phyloP scores from a whole-genome alignment of 2,797 vertebrate species.

The Schizopygopsis pylzovi region DNA sequence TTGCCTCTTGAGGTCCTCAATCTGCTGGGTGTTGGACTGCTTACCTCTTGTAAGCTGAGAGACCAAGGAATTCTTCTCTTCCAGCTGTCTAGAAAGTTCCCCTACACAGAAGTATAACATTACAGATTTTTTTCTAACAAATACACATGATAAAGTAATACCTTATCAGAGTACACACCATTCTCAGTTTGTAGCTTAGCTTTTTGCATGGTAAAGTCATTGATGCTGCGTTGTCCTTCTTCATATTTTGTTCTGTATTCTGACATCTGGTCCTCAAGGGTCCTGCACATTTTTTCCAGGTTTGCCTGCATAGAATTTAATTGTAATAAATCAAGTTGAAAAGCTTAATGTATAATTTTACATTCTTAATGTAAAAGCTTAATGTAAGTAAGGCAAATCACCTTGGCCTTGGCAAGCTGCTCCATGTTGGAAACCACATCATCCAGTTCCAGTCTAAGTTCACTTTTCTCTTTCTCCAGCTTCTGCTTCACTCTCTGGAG shows the following conservation, averaged over 20 bases:
- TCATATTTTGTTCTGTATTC: slow-evolving; percentile 83
- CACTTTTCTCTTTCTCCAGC: slow-evolving; percentile 75
- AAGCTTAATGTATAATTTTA: not conserved
- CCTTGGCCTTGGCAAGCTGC: slow-evolving; percentile 82
- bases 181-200: slow-evolving; percentile 90
- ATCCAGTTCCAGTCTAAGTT: slow-evolving; percentile 79
- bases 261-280: slow-evolving; percentile 84
- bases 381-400: slow-evolving; percentile 53
- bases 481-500: slow-evolving; percentile 86
- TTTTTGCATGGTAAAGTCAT: slow-evolving; percentile 82
- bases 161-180: slow-evolving; percentile 67
- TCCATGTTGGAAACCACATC: slow-evolving; percentile 86
- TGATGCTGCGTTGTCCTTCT: slow-evolving; percentile 82
- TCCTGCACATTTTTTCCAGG: slow-evolving; percentile 87
- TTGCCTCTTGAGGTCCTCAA: slow-evolving; percentile 88
- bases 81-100: slow-evolving; percentile 81
- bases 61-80: slow-evolving; percentile 85
- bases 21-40: slow-evolving; percentile 84
- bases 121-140: not conserved
- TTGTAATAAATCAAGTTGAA: not conserved
- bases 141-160: not conserved
- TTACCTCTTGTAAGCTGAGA: slow-evolving; percentile 86
- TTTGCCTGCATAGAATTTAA: not conserved
- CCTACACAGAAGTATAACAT: slow-evolving; percentile 65
- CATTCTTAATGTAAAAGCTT: too few relatives aligned